Conservation (phyloP, 2,113 vertebrate species). For the Podarcis muralis region DNA sequence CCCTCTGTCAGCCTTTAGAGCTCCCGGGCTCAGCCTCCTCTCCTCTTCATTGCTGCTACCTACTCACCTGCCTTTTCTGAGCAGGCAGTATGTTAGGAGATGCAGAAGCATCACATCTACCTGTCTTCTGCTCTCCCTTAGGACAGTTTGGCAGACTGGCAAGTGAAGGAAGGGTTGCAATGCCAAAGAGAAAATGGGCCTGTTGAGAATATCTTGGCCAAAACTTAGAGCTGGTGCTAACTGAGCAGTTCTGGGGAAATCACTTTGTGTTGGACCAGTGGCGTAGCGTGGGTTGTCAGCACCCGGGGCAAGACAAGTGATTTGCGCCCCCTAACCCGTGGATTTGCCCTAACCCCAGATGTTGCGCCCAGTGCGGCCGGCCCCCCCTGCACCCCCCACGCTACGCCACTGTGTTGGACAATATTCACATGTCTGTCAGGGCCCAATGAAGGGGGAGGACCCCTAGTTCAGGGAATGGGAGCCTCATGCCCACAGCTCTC, state of each 20-base stretch:
- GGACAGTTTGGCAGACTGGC: background rate
- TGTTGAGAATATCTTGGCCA: background rate
- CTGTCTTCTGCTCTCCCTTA: background rate
- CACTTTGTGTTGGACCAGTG: background rate
- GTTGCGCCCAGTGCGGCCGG: too few relatives aligned
- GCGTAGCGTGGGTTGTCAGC: too few relatives aligned
- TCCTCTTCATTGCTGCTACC: background rate
- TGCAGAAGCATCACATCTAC: background rate
- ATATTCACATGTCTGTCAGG: background rate
- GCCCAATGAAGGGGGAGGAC: too few relatives aligned
- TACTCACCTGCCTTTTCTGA: background rate
- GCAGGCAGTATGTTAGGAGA: background rate
- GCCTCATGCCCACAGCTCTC: too few relatives aligned
- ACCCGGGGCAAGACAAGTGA: too few relatives aligned
- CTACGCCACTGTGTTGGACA: too few relatives aligned
- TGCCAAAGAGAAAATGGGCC: background rate
- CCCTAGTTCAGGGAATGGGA: too few relatives aligned
- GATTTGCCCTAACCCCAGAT: too few relatives aligned
- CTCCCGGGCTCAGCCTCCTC: too few relatives aligned
- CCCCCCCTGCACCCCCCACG: too few relatives aligned
- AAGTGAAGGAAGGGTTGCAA: background rate
- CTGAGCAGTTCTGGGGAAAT: background rate
- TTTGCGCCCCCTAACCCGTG: too few relatives aligned
- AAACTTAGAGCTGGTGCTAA: background rate
- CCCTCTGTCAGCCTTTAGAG: too few relatives aligned